Evolutionary conservation across 2,888 invertebrate species (phyloP), one percentile per base, ranked within the genome.

Genomic region (Subacronicta megacephala): DNA sequence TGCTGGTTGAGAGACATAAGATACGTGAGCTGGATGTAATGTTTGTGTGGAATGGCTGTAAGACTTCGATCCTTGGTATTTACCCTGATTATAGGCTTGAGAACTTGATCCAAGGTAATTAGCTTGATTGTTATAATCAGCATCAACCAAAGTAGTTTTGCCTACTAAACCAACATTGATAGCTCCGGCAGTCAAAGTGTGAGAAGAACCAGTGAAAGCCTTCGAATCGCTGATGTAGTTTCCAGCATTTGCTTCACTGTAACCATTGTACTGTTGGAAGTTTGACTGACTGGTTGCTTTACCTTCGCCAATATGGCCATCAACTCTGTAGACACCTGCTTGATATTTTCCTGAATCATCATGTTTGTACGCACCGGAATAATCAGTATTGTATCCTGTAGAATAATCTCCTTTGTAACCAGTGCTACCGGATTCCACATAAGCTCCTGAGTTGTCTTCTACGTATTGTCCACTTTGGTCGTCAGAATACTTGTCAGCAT

Each of bases 151-250:
- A 12, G 90, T 90, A 1, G 94, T 94, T 77, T 94, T 94, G 31
- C 94, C 94, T 7, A 94, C 94, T 35, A 94, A 80, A 23, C 90
- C 94, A 12, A 94, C 92, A 67, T 93, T 94, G 0, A 94, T 85
- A 29, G 94, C 93, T 26, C 94, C 94, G 10, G 93, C 93, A 4
- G 93, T 90, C 18, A 94, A 80, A 42, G 89, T 90, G 45, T 94
- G 94, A 7, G 92, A 88, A 0, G 83, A 84, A 7, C 93, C 92
- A 33, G 89, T 88, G 17, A 84, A 85, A 2, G 85, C 89, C 43
- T 87, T 89, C 1, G 83, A 79, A 60, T 87, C 86, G 13, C 78
- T 86, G 33, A 92, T 74, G 59, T 92, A 92, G 50, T 88, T 85
- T 4, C 85, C 89, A 47, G 82, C 81, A 54, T 90, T 88, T 0